A percentile compares a stretch with the other conserved stretches of the same genome.
These are phyloP conservation scores for Gastrophryne carolinensis DNA, from an alignment of 2,797 vertebrate genomes.

Conservation along the genomic window DNA sequence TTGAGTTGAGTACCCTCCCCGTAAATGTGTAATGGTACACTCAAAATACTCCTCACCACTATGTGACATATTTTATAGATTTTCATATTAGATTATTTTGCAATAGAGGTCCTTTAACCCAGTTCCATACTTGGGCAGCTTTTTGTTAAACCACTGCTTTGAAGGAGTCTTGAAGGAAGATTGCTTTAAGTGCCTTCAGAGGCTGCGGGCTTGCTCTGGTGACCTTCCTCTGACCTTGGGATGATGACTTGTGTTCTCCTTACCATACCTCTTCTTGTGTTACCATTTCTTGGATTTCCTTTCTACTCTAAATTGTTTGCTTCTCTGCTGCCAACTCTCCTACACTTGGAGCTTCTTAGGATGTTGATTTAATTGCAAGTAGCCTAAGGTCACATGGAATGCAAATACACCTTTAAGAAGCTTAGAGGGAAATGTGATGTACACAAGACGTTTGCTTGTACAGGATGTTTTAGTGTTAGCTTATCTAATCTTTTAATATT, in stretches of 20 bases:
- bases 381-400: conserved; percentile 26
- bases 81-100: too few species aligned
- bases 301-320: conserved; percentile 14
- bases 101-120: too few species aligned
- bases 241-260: conserved; percentile 10
- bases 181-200: background rate
- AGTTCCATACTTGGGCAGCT: too few species aligned
- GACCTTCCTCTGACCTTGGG: conserved; percentile 8
- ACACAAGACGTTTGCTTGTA: conserved; percentile 5
- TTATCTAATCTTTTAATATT: conserved; percentile 31
- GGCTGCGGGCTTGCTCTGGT: background rate
- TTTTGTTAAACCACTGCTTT: too few species aligned
- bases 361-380: conserved; percentile 33
- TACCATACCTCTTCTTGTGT: background rate
- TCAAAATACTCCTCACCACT: too few species aligned
- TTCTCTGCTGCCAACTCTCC: background rate
- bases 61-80: too few species aligned
- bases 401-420: conserved; percentile 28
- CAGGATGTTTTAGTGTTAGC: conserved; percentile 33
- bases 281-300: conserved; percentile 11
- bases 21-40: too few species aligned
- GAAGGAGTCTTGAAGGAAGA: background rate
- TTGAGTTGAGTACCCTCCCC: too few species aligned
- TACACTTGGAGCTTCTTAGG: conserved; percentile 9
- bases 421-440: conserved; percentile 24